These are phyloP conservation scores for Drosophila novamexicana DNA, from an alignment of 1,140 invertebrate species.

Conservation along the genomic window DNA sequence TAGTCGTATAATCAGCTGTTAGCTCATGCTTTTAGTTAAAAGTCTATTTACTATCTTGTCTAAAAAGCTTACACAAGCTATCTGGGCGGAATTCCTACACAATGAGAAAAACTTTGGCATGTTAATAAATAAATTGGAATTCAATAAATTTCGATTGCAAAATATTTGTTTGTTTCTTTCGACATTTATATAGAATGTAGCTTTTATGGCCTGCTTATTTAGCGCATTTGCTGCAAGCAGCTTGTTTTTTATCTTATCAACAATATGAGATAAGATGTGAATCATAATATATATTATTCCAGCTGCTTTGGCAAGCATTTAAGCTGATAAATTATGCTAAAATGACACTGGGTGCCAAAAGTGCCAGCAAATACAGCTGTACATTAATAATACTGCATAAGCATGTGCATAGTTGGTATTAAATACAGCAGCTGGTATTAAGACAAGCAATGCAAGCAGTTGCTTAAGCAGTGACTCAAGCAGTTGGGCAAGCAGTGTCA, in stretches of 20 bases:
- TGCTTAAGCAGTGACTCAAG: slow-evolving; percentile 11
- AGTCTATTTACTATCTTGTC: slow-evolving; percentile 8
- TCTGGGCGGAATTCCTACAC: slow-evolving; percentile 14
- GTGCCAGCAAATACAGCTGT: neutral
- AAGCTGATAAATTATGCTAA: no score
- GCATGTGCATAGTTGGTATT: neutral
- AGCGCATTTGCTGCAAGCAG: no score
- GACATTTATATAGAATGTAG: no score
- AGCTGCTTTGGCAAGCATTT: no score
- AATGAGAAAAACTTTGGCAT: neutral
- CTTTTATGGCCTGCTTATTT: no score
- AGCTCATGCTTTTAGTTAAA: neutral
- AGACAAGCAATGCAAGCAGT: no score
- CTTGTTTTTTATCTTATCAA: no score
- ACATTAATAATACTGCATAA: neutral
- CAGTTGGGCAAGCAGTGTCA: slow-evolving; percentile 20
- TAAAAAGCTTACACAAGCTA: neutral
- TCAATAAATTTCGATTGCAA: no score
- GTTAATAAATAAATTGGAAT: no score
- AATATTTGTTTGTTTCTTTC: no score
- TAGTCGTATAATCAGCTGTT: slow-evolving; percentile 48
- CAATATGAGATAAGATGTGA: no score
- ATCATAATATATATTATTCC: no score
- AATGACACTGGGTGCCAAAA: neutral
- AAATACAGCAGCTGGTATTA: slow-evolving; percentile 6